Evolutionary conservation across 2,113 vertebrate genomes (phyloP), one percentile per base, ranked within the genome.

Genomic region (Thomomys bottae): DNA sequence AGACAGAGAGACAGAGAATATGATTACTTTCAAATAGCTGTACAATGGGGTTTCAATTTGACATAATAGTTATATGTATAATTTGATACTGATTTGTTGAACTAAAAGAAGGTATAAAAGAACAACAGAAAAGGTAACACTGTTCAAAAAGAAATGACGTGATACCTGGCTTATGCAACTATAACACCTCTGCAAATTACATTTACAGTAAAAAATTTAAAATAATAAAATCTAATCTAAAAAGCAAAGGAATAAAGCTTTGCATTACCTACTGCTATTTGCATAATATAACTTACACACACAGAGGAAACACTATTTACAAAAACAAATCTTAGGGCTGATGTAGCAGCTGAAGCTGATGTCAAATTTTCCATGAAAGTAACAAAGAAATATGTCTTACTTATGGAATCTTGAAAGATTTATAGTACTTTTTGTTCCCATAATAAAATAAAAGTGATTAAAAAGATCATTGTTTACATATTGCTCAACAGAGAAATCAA

Each of bases 341-440:
- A 76, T 34, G 54, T 8, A 17, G 28, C 26, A 20, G 11, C 26
- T 92, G 87, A 94, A 91, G 21, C 26, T 73, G 36, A 40, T 64
- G 34, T 54, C 95, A 94, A 49, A 68, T 76, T 30, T 94, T 36
- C 81, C 93, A 96, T 96, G 97, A 98, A 97, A 96, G 96, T 94
- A 95, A 96, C 95, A 97, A 96, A 97, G 96, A 98, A 98, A 98
- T 97, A 93, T 94, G 95, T 96, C 97, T 96, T 94, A 80, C 73
- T 75, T 96, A 96, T 96, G 98, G 91, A 96, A 97, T 96, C 96
- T 76, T 34, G 57, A 85, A 73, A 61, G 3, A 90, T 67, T 66
- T 59, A 73, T 14, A 68, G 18, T 8, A 78, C 2, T 36, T 34
- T 24, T 38, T 71, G 49, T 59, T 87, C 34, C 28, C 49, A 36